Evolutionary conservation across 2,113 vertebrate species (phyloP), one percentile per base, ranked within the genome.

Genomic region (Myotis lucifugus): DNA sequence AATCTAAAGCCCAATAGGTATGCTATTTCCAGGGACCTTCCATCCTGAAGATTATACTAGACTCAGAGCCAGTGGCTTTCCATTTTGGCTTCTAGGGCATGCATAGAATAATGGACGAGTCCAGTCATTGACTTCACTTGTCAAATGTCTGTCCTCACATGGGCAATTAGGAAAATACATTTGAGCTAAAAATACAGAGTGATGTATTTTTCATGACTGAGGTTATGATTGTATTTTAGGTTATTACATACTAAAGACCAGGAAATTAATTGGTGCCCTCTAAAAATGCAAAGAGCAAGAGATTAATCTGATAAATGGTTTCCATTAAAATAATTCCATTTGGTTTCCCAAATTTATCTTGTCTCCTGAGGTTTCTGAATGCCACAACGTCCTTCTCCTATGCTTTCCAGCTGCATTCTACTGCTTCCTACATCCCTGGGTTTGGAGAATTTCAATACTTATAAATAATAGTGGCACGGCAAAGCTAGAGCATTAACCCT

Each of bases 301-400:
- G 64, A 96, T 95, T 91, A 90, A 81, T 66, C 74, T 93, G 59
- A 91, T 84, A 93, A 96, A 95, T 96, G 66, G 66, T 90, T 88
- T 96, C 95, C 93, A 91, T 95, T 90, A 66, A 81, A 92, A 96
- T 88, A 95, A 89, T 92, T 72, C 84, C 95, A 76, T 95, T 95
- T 89, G 88, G 83, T 59, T 90, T 95, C 69, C 74, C 78, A 91
- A 93, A 96, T 96, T 84, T 94, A 84, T 97, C 84, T 90, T 72
- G 40, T 87, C 70, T 76, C 74, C 48, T 56, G 84, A 61, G 90
- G 46, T 67, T 94, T 94, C 90, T 87, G 42, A 90, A 64, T 91
- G 83, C 50, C 74, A 78, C 37, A 17, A 0, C 6, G n/a, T 48
- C 61, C 90, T 93, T 83, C n/a, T 40, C 25, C 21, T 83, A 6